Evolutionary conservation across 2,888 invertebrate genomes (phyloP), one percentile per base, ranked within the genome.

Genomic region (Apeira syringaria): DNA sequence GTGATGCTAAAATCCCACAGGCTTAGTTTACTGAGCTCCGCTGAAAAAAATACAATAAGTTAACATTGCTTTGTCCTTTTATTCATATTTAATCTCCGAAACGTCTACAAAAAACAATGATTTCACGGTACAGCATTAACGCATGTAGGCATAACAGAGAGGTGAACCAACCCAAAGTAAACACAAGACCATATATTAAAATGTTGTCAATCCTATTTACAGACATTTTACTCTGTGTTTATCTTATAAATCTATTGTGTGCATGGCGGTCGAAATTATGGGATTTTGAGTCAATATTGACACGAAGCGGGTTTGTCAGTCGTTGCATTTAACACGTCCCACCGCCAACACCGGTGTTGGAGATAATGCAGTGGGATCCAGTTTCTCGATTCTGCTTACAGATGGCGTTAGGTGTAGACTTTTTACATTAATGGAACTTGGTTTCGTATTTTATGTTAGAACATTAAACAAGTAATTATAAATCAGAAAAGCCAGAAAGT

Each of bases 201-300:
- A 85, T 85, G 84, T 86, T 88, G 88, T 89, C 87, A 84, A 85
- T 82, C 76, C 79, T 88, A 86, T 89, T 89, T 87, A 81, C 88
- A 80, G 80, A 85, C 87, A 83, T 88, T 87, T 86, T 87, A 87
- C 86, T 81, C 79, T 71, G 73, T 88, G 85, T 89, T 89, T 89
- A 87, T 84, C 80, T 87, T 89, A 86, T 86, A 86, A 87, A 87
- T 86, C 88, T 84, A 86, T 88, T 89, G 88, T 88, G 80, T 84
- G 80, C 79, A 68, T 67, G 82, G 83, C 86, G 86, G 85, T 85
- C 84, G 78, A 81, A 84, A 86, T 87, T 85, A 85, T 88, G 85
- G 87, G 85, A 79, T 80, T 86, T 80, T 78, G 71, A 76, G 82
- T 89, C 74, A 89, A 89, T 88, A 87, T 89, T 89, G 77, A 84